Base-by-base conservation (phyloP, 2,888 invertebrate species). In the Camptogramma bilineatum region DNA sequence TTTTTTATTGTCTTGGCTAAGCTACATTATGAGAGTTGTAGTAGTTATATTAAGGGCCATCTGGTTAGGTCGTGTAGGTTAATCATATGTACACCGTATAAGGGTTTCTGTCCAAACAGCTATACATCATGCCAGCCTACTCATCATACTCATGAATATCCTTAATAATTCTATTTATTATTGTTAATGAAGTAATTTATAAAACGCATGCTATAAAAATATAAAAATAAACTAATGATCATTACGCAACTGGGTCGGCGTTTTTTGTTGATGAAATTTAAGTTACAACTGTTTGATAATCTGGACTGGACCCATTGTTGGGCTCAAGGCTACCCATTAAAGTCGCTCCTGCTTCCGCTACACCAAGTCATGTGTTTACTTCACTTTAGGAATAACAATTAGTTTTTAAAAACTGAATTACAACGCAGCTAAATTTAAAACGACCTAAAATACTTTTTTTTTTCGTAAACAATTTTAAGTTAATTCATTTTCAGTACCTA, bases 251-350 rank as follows among this genome's bases (percentile, higher is more conserved):
- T 82, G 77, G 82, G 79, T 73, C 80, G 79, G 72, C 75, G 76
- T 86, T 73, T 57, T 83, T 84, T 82, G 79, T 84, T 76, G 76
- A 80, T 81, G 76, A 79, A 80, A 81, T 82, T 82, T 82, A 83
- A 82, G 80, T 81, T 28, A 59, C 34, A 61, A 62, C 57, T 62
- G 17, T 52, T 48, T 39, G 16, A 17, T 66, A 53, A 51, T 51
- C 66, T 58, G 62, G 85, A 85, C 66, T 58, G 62, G 85, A 85
- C 77, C 83, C 83, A 87, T 72, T 72, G 70, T 72, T 89, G 76
- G 75, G 70, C 62, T 73, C 90, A 91, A 91, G 92, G 92, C 87
- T 85, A 90, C 87, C 86, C 85, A 85, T 85, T 88, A 83, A 86
- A 86, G 84, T 82, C 83, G 75, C 80, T 80, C 84, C 81, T 77